Evolutionary conservation across 2,797 vertebrate species (phyloP), one percentile per base, ranked within the genome.

Genomic region (Lophotriccus pileatus): DNA sequence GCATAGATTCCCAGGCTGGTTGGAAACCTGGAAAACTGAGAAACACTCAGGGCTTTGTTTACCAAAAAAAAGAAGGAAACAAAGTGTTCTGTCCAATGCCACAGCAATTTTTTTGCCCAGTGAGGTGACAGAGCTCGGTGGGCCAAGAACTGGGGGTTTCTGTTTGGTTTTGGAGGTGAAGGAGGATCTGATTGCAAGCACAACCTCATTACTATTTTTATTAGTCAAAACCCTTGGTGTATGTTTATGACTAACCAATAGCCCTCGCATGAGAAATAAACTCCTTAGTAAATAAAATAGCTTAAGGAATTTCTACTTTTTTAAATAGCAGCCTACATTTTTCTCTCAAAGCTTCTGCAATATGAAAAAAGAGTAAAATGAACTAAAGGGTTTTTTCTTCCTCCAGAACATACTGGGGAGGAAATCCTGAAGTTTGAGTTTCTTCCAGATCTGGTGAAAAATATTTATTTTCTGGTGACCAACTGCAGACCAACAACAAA

Each of bases 1-100:
- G 43, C 21, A 12, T 2, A 0, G 16, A 36, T 46, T 62, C 73
- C 19, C 43, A 72, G 30, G 16, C 53, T 13, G 28, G 17, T 1
- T 78, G 58, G 32, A 75, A 73, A 80, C 15, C 24, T 50, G 49
- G 8, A 8, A 64, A 68, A 24, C 41, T 81, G 13, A 59, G 25
- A 37, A 46, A 73, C 15, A 73, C 24, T 34, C 27, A 73, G 34
- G 17, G 20, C 4, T 70, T 64, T 60, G 55, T 43, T 85, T 37
- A 30, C 7, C 2, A 12, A 69, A 39, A 14, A 14, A 11, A 3
- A 14, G 5, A n/a, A 39, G 37, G 41, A 36, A 3, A 9, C 21
- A 3, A 36, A 46, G 4, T 13, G 14, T n/a, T 58, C 43, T 20
- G 25, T 28, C 50, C 78, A 76, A 72, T 14, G 56, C 27, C 52